Evolutionary conservation across 2,888 invertebrate genomes (phyloP), one percentile per base, ranked within the genome.

Genomic region (Leucoma salicis): DNA sequence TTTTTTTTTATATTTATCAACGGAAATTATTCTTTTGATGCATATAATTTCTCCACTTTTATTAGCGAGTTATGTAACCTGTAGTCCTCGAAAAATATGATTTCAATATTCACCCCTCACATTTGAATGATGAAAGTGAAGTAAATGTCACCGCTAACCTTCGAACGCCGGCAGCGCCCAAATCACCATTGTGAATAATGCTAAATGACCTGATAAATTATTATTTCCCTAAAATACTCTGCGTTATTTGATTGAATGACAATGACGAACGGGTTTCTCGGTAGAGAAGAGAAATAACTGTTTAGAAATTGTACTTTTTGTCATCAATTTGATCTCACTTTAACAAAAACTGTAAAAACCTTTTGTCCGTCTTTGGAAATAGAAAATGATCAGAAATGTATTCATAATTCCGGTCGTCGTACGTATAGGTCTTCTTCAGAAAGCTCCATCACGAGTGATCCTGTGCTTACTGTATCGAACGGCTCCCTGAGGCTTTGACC

Each of bases 91-190:
- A 53, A 47, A 47, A 62, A 57, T 49, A 46, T 36, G 49, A 55
- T 58, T 63, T 63, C 53, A 64, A 68, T 59, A 57, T 66, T 60
- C 48, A 57, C 60, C 67, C 60, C 51, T 63, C 63, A 63, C 65
- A 66, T 70, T 71, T 67, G 44, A 51, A 43, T 49, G 54, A 49
- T 46, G 67, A 78, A 80, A 78, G 80, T 75, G 75, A 81, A 80
- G 77, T 76, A 63, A 71, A 71, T 53, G 45, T 65, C 62, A 55
- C 16, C 44, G 49, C 53, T 72, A 71, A 74, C 77, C 76, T 80
- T 78, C 21, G 77, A 35, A 52, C 49, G 52, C 60, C 58, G 59
- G n/a, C 32, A 31, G 60, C 57, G 52, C 45, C 57, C 47, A 65
- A 65, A 74, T 71, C 66, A 57, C 66, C 63, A 50, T 60, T 58